Evolutionary conservation across 2,797 vertebrate species (phyloP), one percentile per base, ranked within the genome.

Genomic region (Enteromius treurensis): DNA sequence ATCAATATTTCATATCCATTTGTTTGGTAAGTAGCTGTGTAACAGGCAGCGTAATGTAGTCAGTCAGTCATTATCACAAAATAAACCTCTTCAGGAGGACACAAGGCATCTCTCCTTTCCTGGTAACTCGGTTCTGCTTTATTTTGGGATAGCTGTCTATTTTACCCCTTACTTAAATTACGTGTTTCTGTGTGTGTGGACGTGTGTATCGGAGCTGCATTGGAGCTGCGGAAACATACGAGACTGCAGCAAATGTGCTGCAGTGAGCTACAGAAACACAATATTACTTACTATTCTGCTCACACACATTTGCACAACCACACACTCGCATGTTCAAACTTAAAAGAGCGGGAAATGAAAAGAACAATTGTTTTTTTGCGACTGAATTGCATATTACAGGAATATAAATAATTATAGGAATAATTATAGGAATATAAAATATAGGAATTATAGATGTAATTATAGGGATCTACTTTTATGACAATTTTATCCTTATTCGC

Each of bases 221-320:
- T 32, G 2, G 37, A 69, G 45, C 80, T 83, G 67, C 9, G 74
- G 70, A 85, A 64, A 84, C 68, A 51, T 45, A 78, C 42, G 51
- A 62, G 67, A 80, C 82, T 83, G 86, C 85, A 85, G 82, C 74
- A 76, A 84, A 64, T 75, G 58, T 77, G 80, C 82, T 85, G 89
- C 89, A 83, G 83, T 79, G 86, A 83, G 82, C 84, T 68, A 64
- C 76, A 65, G 34, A 62, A 70, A 81, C 79, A 86, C 62, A 53
- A 32, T 62, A 51, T 84, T 87, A 86, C 84, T 85, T 88, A 87
- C 62, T 81, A 90, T 88, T 86, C 87, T 26, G 83, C 83, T 77
- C 64, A 77, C 67, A 86, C 55, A 23, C 71, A 77, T 37, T 17
- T 68, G 64, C 64, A 85, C 76, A 71, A 53, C 69, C 84, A 55